These are phyloP conservation scores for Symphodus melops DNA, from an alignment of 2,113 vertebrate genomes.

Conservation along the genomic window DNA sequence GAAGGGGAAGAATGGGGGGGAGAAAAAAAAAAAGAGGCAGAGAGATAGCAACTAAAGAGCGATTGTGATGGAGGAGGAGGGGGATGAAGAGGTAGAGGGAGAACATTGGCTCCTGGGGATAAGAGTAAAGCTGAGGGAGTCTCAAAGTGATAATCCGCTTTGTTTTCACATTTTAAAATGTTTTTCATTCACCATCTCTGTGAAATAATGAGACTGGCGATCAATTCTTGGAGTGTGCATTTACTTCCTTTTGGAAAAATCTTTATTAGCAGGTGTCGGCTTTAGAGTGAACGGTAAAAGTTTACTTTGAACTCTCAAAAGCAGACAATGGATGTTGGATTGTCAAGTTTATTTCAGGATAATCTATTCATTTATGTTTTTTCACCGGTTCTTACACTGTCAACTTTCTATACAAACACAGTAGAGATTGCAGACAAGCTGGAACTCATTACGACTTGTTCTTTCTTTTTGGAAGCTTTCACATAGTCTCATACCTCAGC, in stretches of 20 bases:
- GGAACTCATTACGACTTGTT: no score
- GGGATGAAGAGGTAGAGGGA: conserved; percentile 34
- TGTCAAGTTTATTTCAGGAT: no score
- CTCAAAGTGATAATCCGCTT: conserved; percentile 49
- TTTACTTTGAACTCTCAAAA: neutral
- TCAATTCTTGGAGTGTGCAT: conserved; percentile 28
- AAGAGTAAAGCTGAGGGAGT: conserved; percentile 51
- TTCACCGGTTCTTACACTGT: no score
- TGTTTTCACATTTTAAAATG: conserved; percentile 35
- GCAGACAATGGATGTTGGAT: neutral
- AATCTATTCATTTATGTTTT: no score
- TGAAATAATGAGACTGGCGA: conserved; percentile 26
- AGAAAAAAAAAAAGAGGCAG: conserved; percentile 27
- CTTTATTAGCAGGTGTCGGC: neutral
- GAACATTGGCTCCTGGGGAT: conserved; percentile 57
- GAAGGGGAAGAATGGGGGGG: conserved; percentile 7
- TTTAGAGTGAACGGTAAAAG: no score
- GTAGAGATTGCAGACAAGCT: no score
- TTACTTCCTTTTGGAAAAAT: neutral
- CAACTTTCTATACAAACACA: no score
- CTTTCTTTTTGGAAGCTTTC: no score
- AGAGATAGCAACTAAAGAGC: conserved; percentile 32
- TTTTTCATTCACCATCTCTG: conserved; percentile 14
- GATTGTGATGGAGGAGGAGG: conserved; percentile 50
- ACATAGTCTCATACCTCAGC: no score